Conservation (phyloP, 2,888 invertebrate species). For the Hypena proboscidalis region DNA sequence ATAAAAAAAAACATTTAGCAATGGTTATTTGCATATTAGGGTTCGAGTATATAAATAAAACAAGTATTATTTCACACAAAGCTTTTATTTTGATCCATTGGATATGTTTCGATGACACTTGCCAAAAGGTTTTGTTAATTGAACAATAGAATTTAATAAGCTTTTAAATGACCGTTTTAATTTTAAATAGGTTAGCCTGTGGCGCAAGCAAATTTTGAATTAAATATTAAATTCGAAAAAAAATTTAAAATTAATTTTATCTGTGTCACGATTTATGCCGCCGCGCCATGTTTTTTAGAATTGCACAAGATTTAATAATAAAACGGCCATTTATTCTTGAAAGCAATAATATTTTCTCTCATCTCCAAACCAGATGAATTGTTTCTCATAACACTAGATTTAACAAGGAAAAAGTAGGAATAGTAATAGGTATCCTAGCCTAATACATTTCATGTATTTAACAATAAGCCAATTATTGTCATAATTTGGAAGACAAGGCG, state of each 20-base stretch:
- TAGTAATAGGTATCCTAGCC: not conserved
- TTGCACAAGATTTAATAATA: no score
- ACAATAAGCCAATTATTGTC: slow-evolving; percentile 53
- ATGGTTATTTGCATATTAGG: no score
- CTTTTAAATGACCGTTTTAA: not conserved
- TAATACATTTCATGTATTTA: slow-evolving; percentile 4
- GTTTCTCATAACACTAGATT: not conserved
- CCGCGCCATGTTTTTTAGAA: no score
- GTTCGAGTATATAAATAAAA: slow-evolving; percentile 31
- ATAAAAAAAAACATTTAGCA: no score
- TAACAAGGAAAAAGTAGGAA: not conserved
- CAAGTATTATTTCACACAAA: slow-evolving; percentile 37
- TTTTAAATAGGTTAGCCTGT: no score
- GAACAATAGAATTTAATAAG: not conserved
- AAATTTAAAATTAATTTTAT: no score
- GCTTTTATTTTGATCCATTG: slow-evolving; percentile 47
- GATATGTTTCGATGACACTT: slow-evolving; percentile 44
- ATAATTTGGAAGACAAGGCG: slow-evolving; percentile 56
- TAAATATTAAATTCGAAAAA: no score
- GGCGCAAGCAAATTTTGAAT: no score
- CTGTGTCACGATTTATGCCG: no score
- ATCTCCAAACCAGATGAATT: no score
- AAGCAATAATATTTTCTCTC: no score
- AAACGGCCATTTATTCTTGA: no score
- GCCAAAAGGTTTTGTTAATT: slow-evolving; percentile 3